phyloP scores from a whole-genome alignment of 2,113 vertebrate genomes.

The Muscicapa adusta region DNA sequence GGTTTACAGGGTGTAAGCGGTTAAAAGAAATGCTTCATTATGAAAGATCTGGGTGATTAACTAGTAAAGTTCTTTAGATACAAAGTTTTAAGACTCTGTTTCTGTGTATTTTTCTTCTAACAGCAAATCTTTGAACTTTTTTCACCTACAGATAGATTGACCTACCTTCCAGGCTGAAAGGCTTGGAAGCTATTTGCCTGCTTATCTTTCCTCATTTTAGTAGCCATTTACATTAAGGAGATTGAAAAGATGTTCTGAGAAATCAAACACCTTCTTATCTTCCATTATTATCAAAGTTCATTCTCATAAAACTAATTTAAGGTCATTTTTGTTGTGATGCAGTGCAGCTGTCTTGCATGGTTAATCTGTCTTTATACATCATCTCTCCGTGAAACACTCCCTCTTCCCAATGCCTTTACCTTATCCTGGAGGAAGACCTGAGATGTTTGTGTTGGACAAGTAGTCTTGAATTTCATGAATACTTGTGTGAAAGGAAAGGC shows the following conservation, averaged over 20 bases:
- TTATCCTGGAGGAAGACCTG: background rate
- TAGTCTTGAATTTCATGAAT: background rate
- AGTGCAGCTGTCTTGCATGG: background rate
- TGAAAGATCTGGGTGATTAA: background rate
- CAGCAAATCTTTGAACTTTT: background rate
- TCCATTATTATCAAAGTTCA: background rate
- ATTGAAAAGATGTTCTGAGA: background rate
- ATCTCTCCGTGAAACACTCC: background rate
- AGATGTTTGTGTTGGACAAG: constrained; percentile 10
- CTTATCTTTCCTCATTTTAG: background rate
- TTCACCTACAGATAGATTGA: background rate
- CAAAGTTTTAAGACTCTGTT: background rate
- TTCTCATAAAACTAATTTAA: background rate
- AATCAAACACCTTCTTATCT: background rate
- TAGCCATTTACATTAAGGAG: background rate
- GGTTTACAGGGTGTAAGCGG: background rate
- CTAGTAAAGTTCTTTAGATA: background rate
- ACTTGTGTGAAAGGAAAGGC: background rate
- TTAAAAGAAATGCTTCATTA: background rate
- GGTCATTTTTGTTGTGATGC: background rate
- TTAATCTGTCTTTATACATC: background rate
- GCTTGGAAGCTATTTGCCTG: background rate
- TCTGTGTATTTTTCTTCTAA: background rate
- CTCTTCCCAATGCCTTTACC: background rate
- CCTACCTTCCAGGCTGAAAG: background rate